A percentile compares a stretch with the other conserved stretches of the same genome.
These are phyloP conservation scores for Eupleurogrammus muticus DNA, from an alignment of 2,797 vertebrate genomes.

Conservation along the genomic window DNA sequence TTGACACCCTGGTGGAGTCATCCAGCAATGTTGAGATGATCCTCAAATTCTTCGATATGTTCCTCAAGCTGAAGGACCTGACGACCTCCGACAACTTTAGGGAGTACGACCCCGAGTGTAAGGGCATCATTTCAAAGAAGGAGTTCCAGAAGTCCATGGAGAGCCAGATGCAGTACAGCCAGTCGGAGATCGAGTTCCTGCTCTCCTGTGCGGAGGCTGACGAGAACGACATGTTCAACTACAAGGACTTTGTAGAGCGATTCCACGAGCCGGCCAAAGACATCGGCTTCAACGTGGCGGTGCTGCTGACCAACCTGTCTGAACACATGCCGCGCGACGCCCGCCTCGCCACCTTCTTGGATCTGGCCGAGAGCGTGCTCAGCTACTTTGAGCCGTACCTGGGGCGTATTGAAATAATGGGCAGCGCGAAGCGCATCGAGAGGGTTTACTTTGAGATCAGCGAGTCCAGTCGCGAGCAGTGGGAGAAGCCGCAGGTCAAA, in stretches of 20 bases:
- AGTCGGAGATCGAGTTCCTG: constrained; percentile 94
- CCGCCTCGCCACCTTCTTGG: constrained; percentile 90
- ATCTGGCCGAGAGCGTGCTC: constrained; percentile 94
- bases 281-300: constrained; percentile 97
- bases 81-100: constrained; percentile 94
- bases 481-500: constrained; percentile 99
- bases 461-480: constrained; percentile 96
- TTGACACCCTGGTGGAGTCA: constrained; percentile 96
- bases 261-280: constrained; percentile 98
- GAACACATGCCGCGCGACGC: constrained; percentile 98
- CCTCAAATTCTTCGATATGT: constrained; percentile 98
- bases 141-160: constrained; percentile 99
- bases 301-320: constrained; percentile 95
- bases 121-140: constrained; percentile 95
- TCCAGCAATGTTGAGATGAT: constrained; percentile 99
- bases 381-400: constrained; percentile 97
- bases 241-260: constrained; percentile 95
- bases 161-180: constrained; percentile 95
- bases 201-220: constrained; percentile 95
- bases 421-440: constrained; percentile 96
- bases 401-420: constrained; percentile 98
- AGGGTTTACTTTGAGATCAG: constrained; percentile 99
- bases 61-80: constrained; percentile 95
- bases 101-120: constrained; percentile 94
- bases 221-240: constrained; percentile 94